Conservation (phyloP, 1,140 invertebrate species). For the Sycobia sp. region DNA sequence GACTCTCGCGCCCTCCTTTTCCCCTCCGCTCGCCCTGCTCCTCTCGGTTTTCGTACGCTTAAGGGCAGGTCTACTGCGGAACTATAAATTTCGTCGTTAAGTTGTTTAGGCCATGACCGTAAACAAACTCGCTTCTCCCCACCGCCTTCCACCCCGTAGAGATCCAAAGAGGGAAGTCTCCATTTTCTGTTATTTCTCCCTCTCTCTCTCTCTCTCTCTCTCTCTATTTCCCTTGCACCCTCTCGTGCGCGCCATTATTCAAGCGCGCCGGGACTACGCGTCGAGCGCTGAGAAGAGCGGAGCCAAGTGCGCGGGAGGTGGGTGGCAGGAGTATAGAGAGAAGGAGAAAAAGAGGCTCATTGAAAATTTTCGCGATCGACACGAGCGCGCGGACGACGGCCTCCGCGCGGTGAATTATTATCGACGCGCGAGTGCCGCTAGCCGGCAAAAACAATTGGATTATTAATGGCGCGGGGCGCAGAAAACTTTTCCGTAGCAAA, state of each 20-base stretch:
- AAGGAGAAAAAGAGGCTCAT: neutral
- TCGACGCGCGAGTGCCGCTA: too few species aligned
- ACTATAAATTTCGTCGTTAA: conserved; percentile 64
- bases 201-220: neutral
- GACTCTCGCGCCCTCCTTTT: neutral
- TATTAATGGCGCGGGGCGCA: conserved; percentile 2
- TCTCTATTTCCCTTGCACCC: neutral
- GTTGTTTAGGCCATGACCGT: conserved; percentile 55
- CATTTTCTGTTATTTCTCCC: conserved; percentile 7
- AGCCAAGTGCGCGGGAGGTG: too few species aligned
- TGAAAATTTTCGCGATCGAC: conserved; percentile 19
- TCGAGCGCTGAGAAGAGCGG: too few species aligned
- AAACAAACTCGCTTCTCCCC: conserved; percentile 34
- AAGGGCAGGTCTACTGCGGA: conserved; percentile 57
- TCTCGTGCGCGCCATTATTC: neutral
- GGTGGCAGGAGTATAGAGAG: too few species aligned
- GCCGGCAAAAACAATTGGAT: conserved; percentile 12
- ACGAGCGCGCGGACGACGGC: too few species aligned
- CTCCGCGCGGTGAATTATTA: conserved; percentile 9
- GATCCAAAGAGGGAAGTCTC: conserved; percentile 2
- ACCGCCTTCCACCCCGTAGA: too few species aligned
- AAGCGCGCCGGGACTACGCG: neutral
- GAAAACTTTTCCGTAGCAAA: too few species aligned
- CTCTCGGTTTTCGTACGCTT: conserved; percentile 37
- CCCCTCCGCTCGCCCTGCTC: conserved; percentile 26